These are phyloP conservation scores for Thereva unica DNA, from an alignment of 2,888 invertebrate genomes.

Conservation along the genomic window DNA sequence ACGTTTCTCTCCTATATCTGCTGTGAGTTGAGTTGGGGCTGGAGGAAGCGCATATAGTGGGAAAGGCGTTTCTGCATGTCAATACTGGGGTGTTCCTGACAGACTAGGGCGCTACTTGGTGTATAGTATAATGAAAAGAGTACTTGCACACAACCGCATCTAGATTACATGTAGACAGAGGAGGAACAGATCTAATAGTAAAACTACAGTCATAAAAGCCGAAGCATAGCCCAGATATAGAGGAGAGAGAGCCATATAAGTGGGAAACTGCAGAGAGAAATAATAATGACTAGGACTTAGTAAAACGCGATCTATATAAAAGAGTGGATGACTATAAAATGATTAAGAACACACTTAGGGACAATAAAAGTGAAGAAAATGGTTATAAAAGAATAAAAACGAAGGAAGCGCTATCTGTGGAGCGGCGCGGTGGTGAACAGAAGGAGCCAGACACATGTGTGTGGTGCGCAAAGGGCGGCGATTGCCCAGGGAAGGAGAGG, in stretches of 20 bases:
- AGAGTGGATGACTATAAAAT: constrained; percentile 38
- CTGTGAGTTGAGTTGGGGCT: neutral
- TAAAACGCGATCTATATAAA: constrained; percentile 30
- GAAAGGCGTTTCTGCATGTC: constrained; percentile 19
- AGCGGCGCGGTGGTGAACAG: neutral
- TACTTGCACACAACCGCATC: constrained; percentile 12
- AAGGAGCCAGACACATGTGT: constrained; percentile 1
- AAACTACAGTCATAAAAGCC: constrained; percentile 22
- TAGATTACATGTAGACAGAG: neutral
- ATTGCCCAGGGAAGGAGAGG: too few relatives aligned
- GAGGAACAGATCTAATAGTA: constrained; percentile 23
- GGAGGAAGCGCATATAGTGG: neutral
- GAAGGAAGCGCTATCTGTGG: constrained; percentile 14
- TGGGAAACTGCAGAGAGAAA: constrained; percentile 4
- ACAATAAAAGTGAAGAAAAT: constrained; percentile 36
- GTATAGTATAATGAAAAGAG: neutral
- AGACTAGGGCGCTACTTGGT: too few relatives aligned
- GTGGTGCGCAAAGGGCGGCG: too few relatives aligned
- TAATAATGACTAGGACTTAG: constrained; percentile 30
- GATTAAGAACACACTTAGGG: constrained; percentile 39
- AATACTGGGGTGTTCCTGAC: neutral
- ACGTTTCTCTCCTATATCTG: neutral
- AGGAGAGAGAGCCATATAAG: neutral
- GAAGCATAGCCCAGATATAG: neutral
- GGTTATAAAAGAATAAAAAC: constrained; percentile 8